phyloP scores from a whole-genome alignment of 2,113 vertebrate species.

The Trichechus manatus region DNA sequence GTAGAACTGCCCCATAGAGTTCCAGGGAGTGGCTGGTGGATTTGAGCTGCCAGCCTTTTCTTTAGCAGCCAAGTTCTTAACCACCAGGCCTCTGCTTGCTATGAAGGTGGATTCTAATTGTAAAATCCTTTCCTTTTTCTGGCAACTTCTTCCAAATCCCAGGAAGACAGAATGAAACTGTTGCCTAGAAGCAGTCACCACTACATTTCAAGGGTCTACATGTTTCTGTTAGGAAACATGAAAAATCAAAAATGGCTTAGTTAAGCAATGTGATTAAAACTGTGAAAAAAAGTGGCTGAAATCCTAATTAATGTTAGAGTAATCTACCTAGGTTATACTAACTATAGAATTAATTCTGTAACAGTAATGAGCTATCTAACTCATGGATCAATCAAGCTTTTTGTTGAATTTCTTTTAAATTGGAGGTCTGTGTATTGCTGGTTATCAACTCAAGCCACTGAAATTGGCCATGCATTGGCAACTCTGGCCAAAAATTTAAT shows the following conservation, averaged over 20 bases:
- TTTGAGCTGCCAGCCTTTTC: too few relatives aligned
- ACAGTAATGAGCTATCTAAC: background rate
- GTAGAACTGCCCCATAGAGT: too few relatives aligned
- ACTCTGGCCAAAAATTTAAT: slow-evolving; percentile 42
- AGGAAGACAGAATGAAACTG: background rate
- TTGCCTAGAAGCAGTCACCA: background rate
- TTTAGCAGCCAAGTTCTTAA: too few relatives aligned
- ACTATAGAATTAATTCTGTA: slow-evolving; percentile 27
- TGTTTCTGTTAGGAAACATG: slow-evolving; percentile 32
- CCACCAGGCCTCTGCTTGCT: background rate
- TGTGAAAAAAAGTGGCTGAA: slow-evolving; percentile 40
- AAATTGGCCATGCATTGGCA: background rate
- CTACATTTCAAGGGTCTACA: background rate
- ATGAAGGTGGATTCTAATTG: background rate
- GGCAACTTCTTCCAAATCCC: slow-evolving; percentile 7
- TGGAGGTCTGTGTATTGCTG: background rate
- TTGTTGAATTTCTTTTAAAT: slow-evolving; percentile 40
- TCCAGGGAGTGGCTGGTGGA: too few relatives aligned
- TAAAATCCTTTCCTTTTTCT: slow-evolving; percentile 21
- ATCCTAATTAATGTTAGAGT: background rate
- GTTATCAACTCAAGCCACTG: background rate
- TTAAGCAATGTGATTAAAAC: slow-evolving; percentile 11
- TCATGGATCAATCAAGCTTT: slow-evolving; percentile 17
- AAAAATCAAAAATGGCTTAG: background rate
- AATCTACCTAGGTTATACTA: slow-evolving; percentile 3